Percentiles rank a stretch among this genome's conserved stretches.
Conservation (phyloP, 2,113 vertebrate genomes). For the Hippocampus guttulatus region DNA sequence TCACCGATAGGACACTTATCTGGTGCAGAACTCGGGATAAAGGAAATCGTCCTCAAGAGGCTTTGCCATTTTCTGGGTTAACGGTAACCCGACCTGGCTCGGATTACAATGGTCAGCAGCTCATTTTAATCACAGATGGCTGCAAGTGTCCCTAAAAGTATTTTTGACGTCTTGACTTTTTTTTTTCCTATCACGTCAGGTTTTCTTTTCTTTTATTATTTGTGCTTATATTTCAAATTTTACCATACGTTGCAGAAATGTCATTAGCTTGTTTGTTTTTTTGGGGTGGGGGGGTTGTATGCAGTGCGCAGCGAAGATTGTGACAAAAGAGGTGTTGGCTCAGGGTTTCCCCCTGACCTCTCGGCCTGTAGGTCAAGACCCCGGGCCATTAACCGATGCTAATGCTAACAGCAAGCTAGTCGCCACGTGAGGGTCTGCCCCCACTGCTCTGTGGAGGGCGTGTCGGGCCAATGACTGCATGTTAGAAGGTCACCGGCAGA, state of each 20-base stretch:
- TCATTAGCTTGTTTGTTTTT: too few relatives aligned
- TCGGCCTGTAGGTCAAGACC: slow-evolving; percentile 31
- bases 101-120: slow-evolving; percentile 37
- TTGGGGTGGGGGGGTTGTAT: background rate
- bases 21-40: slow-evolving; percentile 44
- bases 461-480: slow-evolving; percentile 31
- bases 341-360: slow-evolving; percentile 32
- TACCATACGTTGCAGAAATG: background rate
- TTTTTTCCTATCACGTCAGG: too few relatives aligned
- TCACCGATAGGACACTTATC: slow-evolving; percentile 53
- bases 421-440: slow-evolving; percentile 29
- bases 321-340: slow-evolving; percentile 28
- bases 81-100: slow-evolving; percentile 59
- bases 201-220: too few relatives aligned
- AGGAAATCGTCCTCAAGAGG: slow-evolving; percentile 43
- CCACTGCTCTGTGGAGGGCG: slow-evolving; percentile 27
- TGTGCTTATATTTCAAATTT: slow-evolving; percentile 12
- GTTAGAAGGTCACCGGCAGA: slow-evolving; percentile 48
- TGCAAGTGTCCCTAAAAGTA: too few relatives aligned
- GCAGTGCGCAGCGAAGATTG: slow-evolving; percentile 4
- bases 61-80: slow-evolving; percentile 54
- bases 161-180: too few relatives aligned
- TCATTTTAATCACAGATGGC: background rate
- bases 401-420: slow-evolving; percentile 39
- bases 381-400: slow-evolving; percentile 43